Evolutionary conservation across 2,797 vertebrate genomes (phyloP).

Genomic region (Scyliorhinus canicula): DNA sequence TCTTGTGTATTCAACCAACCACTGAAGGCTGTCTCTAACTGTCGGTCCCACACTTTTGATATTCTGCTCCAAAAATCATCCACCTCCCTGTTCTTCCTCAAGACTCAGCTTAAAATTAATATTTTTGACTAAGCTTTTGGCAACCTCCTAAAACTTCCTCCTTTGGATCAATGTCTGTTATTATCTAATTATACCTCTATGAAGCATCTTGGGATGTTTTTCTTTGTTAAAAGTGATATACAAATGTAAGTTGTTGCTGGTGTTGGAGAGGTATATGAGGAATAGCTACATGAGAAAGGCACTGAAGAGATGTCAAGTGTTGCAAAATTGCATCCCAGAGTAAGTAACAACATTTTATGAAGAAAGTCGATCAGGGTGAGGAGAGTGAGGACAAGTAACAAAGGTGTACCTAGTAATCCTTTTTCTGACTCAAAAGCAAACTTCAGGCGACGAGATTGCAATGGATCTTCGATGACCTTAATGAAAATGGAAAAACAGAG

Average conservation of each 20-base stretch:
- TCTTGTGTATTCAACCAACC: background rate
- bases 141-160: background rate
- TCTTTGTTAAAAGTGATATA: background rate
- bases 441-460: slow-evolving; percentile 87
- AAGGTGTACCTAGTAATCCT: slow-evolving; percentile 76
- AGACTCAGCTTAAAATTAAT: background rate
- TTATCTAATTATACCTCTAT: background rate
- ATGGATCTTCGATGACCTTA: slow-evolving; percentile 90
- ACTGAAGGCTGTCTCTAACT: background rate
- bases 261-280: background rate
- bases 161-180: background rate
- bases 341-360: background rate
- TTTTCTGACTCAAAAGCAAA: slow-evolving; percentile 96
- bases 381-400: background rate
- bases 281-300: background rate
- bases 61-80: background rate
- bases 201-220: background rate
- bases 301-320: background rate
- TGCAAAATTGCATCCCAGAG: background rate
- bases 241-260: background rate
- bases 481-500: slow-evolving; percentile 41
- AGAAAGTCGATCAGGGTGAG: background rate
- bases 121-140: background rate
- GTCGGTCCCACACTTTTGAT: background rate
- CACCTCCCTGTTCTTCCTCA: background rate